These are phyloP conservation scores for Neotoma lepida DNA, from an alignment of 2,113 vertebrate genomes.

Conservation along the genomic window DNA sequence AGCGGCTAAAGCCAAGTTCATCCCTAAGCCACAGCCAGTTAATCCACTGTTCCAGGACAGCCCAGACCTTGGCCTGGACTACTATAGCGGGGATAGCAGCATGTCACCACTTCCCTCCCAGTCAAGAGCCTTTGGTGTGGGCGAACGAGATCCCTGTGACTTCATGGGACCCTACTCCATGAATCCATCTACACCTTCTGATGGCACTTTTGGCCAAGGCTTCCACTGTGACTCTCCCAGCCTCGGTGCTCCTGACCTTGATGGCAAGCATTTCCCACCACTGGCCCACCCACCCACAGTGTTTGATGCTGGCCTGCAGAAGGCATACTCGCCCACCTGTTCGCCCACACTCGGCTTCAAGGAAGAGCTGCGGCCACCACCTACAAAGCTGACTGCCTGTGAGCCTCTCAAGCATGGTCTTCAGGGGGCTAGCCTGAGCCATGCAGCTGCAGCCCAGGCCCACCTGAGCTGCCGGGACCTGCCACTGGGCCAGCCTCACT, in stretches of 20 bases:
- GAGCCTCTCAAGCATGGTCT: conserved; percentile 91
- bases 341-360: conserved; percentile 92
- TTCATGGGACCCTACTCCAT: conserved; percentile 97
- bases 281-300: conserved; percentile 89
- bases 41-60: conserved; percentile 94
- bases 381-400: conserved; percentile 91
- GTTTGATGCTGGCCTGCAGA: conserved; percentile 87
- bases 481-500: conserved; percentile 92
- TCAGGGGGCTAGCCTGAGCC: conserved; percentile 81
- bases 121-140: conserved; percentile 91
- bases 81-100: conserved; percentile 98
- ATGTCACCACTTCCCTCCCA: conserved; percentile 96
- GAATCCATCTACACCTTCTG: conserved; percentile 96
- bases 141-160: conserved; percentile 93
- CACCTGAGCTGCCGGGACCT: conserved; percentile 92
- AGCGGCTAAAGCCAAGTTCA: conserved; percentile 89
- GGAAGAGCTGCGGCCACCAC: conserved; percentile 86
- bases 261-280: conserved; percentile 89
- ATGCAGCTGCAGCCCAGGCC: conserved; percentile 76
- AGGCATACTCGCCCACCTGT: conserved; percentile 96
- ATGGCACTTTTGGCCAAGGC: conserved; percentile 94
- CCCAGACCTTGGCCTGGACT: conserved; percentile 92
- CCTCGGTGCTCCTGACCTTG: conserved; percentile 89
- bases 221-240: conserved; percentile 96
- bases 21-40: conserved; percentile 87